These are phyloP conservation scores for Kryptolebias marmoratus DNA, from an alignment of 2,113 vertebrate genomes.

Conservation along the genomic window DNA sequence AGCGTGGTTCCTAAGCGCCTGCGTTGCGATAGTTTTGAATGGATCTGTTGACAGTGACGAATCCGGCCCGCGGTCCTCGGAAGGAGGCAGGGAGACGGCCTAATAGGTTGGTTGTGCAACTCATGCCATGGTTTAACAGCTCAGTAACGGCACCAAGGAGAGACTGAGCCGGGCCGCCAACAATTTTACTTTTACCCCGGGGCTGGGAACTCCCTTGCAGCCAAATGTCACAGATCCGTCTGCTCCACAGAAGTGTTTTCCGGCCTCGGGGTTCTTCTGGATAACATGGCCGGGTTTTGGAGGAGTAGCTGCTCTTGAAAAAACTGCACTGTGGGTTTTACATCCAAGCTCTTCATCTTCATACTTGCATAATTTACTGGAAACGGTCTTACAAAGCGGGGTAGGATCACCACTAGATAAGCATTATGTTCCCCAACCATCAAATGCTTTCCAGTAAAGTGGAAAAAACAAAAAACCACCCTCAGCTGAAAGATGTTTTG, in stretches of 20 bases:
- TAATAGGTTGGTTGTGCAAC: constrained; percentile 56
- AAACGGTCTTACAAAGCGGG: background rate
- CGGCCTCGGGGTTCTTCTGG: background rate
- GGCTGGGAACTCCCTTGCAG: constrained; percentile 6
- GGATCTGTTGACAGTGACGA: constrained; percentile 35
- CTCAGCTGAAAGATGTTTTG: background rate
- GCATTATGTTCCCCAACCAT: background rate
- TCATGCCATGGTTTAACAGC: constrained; percentile 57
- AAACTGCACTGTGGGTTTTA: background rate
- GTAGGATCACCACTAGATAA: background rate
- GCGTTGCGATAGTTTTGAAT: constrained; percentile 39
- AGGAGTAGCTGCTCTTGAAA: background rate
- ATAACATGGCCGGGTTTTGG: background rate
- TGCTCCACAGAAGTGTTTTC: background rate
- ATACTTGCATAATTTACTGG: no score
- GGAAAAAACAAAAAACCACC: constrained; percentile 7
- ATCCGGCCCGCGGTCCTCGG: constrained; percentile 47
- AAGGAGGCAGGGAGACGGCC: constrained; percentile 38
- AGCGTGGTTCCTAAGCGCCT: constrained; percentile 36
- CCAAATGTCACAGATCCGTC: constrained; percentile 30
- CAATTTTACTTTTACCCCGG: constrained; percentile 15
- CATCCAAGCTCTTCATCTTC: background rate
- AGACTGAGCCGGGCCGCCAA: constrained; percentile 24
- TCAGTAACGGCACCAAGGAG: constrained; percentile 51
- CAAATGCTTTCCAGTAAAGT: background rate